Conservation (phyloP, 2,113 vertebrate species). For the Spheniscus mendiculus region DNA sequence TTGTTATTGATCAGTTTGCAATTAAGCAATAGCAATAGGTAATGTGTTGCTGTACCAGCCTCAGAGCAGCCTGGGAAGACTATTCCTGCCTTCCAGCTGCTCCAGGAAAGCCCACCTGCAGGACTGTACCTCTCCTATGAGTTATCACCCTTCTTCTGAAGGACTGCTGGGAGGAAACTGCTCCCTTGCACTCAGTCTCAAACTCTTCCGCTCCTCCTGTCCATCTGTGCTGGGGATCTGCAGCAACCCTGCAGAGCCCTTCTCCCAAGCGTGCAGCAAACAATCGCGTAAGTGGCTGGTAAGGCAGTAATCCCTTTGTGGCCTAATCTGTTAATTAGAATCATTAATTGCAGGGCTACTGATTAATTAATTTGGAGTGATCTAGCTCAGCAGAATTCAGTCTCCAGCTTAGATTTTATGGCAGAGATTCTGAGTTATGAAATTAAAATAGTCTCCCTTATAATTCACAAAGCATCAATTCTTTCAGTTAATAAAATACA, state of each 20-base stretch:
- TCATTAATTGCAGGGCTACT: background rate
- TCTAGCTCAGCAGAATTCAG: background rate
- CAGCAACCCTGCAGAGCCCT: background rate
- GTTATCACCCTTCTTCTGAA: rapidly evolving
- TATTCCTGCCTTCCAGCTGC: background rate
- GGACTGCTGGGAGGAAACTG: background rate
- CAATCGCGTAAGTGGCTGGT: background rate
- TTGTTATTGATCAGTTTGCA: background rate
- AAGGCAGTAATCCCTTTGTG: background rate
- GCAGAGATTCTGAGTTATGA: background rate
- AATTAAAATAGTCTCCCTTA: background rate
- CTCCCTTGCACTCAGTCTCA: background rate
- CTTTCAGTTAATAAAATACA: background rate
- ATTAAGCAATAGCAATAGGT: background rate
- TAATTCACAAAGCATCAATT: background rate
- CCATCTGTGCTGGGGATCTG: background rate
- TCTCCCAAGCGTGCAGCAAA: background rate
- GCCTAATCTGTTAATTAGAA: background rate
- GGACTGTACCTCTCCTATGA: background rate
- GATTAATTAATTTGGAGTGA: background rate
- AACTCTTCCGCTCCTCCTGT: background rate
- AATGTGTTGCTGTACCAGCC: background rate
- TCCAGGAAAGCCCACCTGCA: background rate
- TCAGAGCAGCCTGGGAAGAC: background rate
- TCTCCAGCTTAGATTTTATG: background rate